Evolutionary conservation across 1,140 invertebrate genomes (phyloP).

Genomic region (Diploscapter pachys): DNA sequence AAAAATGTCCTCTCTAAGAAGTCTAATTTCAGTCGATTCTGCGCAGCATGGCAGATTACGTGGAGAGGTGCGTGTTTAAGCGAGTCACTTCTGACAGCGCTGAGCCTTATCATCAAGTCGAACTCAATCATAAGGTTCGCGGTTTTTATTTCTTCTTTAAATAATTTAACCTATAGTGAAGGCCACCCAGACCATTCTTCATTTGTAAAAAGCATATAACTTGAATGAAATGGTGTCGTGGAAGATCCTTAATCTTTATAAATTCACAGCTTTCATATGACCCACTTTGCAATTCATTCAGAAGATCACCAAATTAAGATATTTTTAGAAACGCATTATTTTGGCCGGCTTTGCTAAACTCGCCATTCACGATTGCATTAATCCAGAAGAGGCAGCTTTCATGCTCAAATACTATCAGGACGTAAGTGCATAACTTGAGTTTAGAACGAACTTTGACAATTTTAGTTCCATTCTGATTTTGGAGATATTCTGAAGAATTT

Average conservation of each 20-base stretch:
- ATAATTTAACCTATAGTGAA: constrained; percentile 56
- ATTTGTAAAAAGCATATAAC: constrained; percentile 78
- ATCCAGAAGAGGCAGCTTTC: constrained; percentile 88
- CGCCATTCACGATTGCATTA: constrained; percentile 66
- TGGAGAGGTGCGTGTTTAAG: too few species aligned
- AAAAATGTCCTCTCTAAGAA: too few species aligned
- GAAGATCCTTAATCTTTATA: too few species aligned
- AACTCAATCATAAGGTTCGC: constrained; percentile 23
- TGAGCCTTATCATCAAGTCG: constrained; percentile 17
- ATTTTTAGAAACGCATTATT: constrained; percentile 64
- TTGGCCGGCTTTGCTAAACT: too few species aligned
- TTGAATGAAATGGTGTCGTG: neutral
- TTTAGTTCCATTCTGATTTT: constrained; percentile 91
- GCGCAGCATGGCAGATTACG: too few species aligned
- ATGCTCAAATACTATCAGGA: constrained; percentile 66
- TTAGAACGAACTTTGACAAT: constrained; percentile 1
- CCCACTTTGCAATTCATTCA: constrained; percentile 14
- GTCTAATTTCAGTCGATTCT: too few species aligned
- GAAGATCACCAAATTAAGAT: constrained; percentile 22
- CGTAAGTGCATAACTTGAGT: too few species aligned
- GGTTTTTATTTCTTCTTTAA: constrained; percentile 2
- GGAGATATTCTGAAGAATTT: constrained; percentile 99
- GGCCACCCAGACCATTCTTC: constrained; percentile 86
- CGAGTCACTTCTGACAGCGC: constrained; percentile 68
- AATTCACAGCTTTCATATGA: constrained; percentile 12